Evolutionary conservation across 2,888 invertebrate genomes (phyloP).

Genomic region (Vanessa cardui): DNA sequence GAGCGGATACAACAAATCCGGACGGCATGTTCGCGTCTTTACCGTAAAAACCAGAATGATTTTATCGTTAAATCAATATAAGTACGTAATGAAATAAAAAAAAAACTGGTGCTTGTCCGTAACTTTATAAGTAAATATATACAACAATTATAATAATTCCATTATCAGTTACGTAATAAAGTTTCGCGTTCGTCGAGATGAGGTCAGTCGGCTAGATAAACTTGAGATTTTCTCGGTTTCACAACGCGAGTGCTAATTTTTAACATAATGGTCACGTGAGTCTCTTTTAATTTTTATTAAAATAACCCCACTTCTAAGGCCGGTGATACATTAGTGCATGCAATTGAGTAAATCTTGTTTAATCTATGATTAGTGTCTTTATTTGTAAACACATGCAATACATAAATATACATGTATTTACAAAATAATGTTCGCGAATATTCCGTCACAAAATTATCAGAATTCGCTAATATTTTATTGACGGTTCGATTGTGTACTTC

Average conservation of each 20-base stretch:
- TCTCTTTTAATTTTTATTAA: slow-evolving; percentile 12
- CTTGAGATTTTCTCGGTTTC: slow-evolving; percentile 31
- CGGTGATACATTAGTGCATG: neutral
- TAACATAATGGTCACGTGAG: slow-evolving; percentile 37
- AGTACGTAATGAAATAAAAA: neutral
- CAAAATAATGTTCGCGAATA: neutral
- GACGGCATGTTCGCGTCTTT: slow-evolving; percentile 2
- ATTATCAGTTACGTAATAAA: slow-evolving; percentile 30
- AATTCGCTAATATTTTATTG: neutral
- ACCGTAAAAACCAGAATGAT: slow-evolving; percentile 6
- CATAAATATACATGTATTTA: neutral
- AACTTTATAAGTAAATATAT: slow-evolving; percentile 6
- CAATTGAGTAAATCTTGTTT: neutral
- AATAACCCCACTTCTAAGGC: neutral
- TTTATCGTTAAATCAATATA: slow-evolving; percentile 1
- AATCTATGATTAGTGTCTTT: neutral
- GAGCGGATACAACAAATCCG: neutral
- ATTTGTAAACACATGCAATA: neutral
- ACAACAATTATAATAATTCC: slow-evolving; percentile 6
- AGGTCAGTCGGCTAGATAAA: slow-evolving; percentile 39
- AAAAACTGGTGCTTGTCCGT: neutral
- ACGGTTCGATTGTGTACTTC: neutral
- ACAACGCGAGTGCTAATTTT: slow-evolving; percentile 20
- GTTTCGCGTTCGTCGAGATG: slow-evolving; percentile 18
- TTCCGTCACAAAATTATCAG: neutral